Evolutionary conservation across 2,888 invertebrate species (phyloP), one percentile per base, ranked within the genome.

Genomic region (Agrochola macilenta): DNA sequence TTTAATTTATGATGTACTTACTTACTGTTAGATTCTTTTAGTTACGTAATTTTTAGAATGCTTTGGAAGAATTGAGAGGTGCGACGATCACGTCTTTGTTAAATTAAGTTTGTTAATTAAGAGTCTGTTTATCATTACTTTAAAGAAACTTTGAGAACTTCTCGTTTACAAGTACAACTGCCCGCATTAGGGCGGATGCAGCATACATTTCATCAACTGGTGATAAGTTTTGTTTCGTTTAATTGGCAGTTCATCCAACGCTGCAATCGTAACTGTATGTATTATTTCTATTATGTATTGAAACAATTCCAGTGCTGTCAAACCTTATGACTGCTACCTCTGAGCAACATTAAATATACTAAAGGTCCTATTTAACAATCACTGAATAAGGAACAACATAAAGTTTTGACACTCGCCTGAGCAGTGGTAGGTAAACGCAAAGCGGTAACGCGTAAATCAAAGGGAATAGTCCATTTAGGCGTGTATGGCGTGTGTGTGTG

Each of bases 1-100:
- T 65, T 75, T 68, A 69, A 74, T 76, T 66, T 73, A 76, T 65
- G 70, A 76, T 63, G 68, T 69, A 66, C 64, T 76, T 69, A 66
- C 64, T 76, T 70, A 58, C 57, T 65, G 70, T 75, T 81, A 58
- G 20, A 39, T 75, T 82, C 26, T 76, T 69, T 76, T 58, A 30
- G 61, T 82, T 65, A 52, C 49, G 71, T 85, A 69, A 76, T 58
- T n/a, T 64, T 26, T 60, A 43, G 60, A 35, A 68, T 46, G 14
- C 20, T 54, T 39, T 20, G 39, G 20, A 17, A 65, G 73, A 75
- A 75, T 52, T 64, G 75, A 74, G 61, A 82, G 76, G 61, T 77
- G 39, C 26, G 54, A 46, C 23, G 57, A 46, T 5, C 54, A 35
- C 35, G 52, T 23, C 83, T 76, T 82, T 82, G 78, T 82, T 82